Conservation (phyloP, 2,888 invertebrate species). For the Adelognathus sp. region DNA sequence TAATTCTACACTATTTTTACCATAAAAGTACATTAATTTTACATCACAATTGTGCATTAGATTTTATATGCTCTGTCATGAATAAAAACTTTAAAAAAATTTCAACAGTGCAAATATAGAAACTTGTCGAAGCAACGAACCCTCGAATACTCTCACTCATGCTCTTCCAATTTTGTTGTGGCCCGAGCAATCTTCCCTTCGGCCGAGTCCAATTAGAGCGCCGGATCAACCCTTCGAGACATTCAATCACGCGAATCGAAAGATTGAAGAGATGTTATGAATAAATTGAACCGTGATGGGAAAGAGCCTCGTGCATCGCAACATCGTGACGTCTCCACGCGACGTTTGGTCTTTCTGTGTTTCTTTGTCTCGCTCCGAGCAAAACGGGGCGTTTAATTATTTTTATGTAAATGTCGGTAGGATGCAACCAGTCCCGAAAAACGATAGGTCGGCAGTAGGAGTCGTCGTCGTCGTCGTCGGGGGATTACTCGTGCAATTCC, state of each 20-base stretch:
- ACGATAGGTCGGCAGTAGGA: slow-evolving; percentile 13
- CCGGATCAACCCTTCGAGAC: background rate
- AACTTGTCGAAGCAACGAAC: too few relatives aligned
- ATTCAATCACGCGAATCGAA: background rate
- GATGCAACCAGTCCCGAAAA: slow-evolving; percentile 11
- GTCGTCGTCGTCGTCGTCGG: background rate
- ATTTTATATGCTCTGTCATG: too few relatives aligned
- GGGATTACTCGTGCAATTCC: slow-evolving; percentile 71
- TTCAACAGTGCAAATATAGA: too few relatives aligned
- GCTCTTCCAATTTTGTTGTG: too few relatives aligned
- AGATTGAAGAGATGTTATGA: background rate
- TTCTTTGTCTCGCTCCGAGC: background rate
- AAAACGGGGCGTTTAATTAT: slow-evolving; percentile 70
- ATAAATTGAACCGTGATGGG: background rate
- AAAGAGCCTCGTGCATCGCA: background rate
- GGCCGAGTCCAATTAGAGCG: background rate
- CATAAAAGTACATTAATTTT: too few relatives aligned
- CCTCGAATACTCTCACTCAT: too few relatives aligned
- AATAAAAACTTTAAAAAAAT: too few relatives aligned
- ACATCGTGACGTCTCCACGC: background rate
- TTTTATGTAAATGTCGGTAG: slow-evolving; percentile 72
- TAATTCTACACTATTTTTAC: too few relatives aligned
- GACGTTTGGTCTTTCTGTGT: too few relatives aligned
- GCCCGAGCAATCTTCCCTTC: background rate
- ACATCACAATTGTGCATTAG: too few relatives aligned